Conservation (phyloP, 2,888 invertebrate species). For the Meloe dianella region DNA sequence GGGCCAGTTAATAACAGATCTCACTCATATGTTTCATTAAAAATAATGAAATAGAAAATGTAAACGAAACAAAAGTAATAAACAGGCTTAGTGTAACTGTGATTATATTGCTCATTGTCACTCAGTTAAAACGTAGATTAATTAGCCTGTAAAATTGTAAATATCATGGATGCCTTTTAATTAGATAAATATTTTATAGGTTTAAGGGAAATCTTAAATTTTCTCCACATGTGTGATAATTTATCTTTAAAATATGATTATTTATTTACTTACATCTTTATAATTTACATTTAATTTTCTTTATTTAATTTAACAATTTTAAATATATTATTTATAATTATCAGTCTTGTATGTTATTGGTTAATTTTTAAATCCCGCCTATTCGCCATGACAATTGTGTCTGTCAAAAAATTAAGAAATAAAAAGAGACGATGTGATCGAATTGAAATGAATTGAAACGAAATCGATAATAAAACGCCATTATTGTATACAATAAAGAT, state of each 20-base stretch:
- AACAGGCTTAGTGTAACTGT: conserved; percentile 31
- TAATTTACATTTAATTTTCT: neutral
- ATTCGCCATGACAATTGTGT: too few species aligned
- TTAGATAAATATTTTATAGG: neutral
- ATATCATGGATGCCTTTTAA: conserved; percentile 2
- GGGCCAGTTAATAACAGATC: conserved; percentile 26
- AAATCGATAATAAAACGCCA: neutral
- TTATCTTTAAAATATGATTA: neutral
- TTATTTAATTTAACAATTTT: neutral
- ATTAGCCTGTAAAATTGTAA: conserved; percentile 9
- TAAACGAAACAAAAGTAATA: neutral
- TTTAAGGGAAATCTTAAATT: neutral
- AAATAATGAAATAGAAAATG: neutral
- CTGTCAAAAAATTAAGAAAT: too few species aligned
- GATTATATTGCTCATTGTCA: conserved; percentile 33
- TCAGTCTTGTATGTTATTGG: neutral
- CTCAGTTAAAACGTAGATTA: neutral
- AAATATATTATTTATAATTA: conserved; percentile 3
- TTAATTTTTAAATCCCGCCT: neutral
- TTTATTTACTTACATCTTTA: neutral
- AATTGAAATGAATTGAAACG: neutral
- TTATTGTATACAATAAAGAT: neutral
- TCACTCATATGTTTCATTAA: conserved; percentile 20
- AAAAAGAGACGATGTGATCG: neutral
- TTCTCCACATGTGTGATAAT: neutral